Evolutionary conservation across 2,888 invertebrate genomes (phyloP), one percentile per base, ranked within the genome.

Genomic region (Cephus rjabovi): DNA sequence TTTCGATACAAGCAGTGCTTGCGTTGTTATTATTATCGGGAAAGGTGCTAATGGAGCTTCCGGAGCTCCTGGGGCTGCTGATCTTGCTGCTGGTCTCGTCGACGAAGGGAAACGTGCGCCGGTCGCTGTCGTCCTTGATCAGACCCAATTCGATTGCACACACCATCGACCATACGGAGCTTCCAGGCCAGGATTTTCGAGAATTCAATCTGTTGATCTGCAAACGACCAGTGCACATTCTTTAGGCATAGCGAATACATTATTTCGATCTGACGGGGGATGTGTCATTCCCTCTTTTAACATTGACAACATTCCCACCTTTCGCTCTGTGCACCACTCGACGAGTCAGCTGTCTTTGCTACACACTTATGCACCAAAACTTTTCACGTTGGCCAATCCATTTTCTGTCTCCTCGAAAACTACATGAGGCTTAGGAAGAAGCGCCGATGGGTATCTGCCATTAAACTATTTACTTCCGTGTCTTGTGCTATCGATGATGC

Each of bases 131-230:
- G 12, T 84, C 80, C 11, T 77, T 34, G 31, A 84, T 69, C 73
- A 87, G 34, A 11, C 87, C 87, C 34, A 87, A 77, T 11, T 87
- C 85, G 73, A 82, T 79, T 15, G 87, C 87, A 73, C 86, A 86
- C 1, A 84, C 82, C 40, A 81, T n/a, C 12, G 86, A 82, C 87
- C 87, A 87, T 1, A 84, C 81, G 76, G 81, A 87, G 15, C 77
- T 69, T 74, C 79, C 76, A 12, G 71, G 71, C 71, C 71, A 71
- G 23, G 23, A 23, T 56, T 23, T 56, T 56, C 56, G 56, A 23
- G 56, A 56, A 2, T 23, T 56, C 56, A 23, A 56, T 56, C 56
- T 56, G 6, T 23, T 9, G 56, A 56, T 56, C 56, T 56, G 56
- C 15, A 56, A 56, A 23, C 56, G 23, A 56, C 6, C 15, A 56